These are phyloP conservation scores for Takifugu flavidus DNA, from an alignment of 2,113 vertebrate genomes.

Conservation along the genomic window DNA sequence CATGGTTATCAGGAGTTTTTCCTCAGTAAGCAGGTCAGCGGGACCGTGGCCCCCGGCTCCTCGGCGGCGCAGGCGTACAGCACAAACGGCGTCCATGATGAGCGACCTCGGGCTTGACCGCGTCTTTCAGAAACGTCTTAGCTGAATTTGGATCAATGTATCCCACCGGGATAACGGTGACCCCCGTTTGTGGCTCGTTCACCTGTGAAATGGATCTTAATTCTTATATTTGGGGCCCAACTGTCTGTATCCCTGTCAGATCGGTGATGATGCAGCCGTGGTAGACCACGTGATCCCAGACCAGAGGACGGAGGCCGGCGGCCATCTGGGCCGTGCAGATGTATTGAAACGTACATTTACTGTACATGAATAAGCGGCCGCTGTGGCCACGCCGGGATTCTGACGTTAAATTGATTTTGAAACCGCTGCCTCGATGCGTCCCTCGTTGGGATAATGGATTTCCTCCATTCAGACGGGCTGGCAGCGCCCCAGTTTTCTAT, in stretches of 20 bases:
- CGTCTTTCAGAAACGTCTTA: neutral
- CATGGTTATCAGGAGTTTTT: slow-evolving; percentile 37
- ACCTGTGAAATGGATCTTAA: too few species aligned
- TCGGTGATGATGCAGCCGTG: too few species aligned
- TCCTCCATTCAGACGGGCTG: slow-evolving; percentile 24
- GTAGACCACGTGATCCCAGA: too few species aligned
- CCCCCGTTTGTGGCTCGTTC: too few species aligned
- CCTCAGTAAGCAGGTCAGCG: slow-evolving; percentile 66
- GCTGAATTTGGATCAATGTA: too few species aligned
- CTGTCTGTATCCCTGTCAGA: too few species aligned
- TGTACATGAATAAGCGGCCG: too few species aligned
- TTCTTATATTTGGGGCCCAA: too few species aligned
- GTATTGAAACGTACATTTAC: too few species aligned
- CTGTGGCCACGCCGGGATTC: neutral
- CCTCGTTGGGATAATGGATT: slow-evolving; percentile 6
- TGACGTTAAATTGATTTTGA: slow-evolving; percentile 18
- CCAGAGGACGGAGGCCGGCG: too few species aligned
- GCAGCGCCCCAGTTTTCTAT: slow-evolving; percentile 57
- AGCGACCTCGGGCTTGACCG: neutral
- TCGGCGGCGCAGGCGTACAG: slow-evolving; percentile 34
- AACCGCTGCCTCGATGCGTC: slow-evolving; percentile 8
- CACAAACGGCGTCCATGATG: slow-evolving; percentile 31
- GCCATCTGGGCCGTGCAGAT: too few species aligned
- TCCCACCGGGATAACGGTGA: too few species aligned
- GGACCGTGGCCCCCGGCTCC: slow-evolving; percentile 56